Evolutionary conservation across 2,797 vertebrate genomes (phyloP), one percentile per base, ranked within the genome.

Genomic region (Limnodromus scolopaceus): DNA sequence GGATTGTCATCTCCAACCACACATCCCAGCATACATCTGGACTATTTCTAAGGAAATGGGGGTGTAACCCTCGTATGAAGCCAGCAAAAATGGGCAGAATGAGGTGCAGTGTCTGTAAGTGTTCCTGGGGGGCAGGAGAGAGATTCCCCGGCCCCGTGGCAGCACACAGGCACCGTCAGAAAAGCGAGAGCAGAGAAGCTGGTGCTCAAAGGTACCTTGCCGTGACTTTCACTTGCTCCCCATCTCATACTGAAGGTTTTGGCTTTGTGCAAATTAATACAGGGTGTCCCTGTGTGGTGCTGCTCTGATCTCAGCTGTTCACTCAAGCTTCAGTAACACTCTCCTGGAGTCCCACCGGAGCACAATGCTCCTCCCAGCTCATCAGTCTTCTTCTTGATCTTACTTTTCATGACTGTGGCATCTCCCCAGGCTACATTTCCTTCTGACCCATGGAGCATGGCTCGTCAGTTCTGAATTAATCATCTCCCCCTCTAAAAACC

Each of bases 71-170:
- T 86, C 2, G 1, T 17, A 71, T 28, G 46, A 54, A 64, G 70
- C 8, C 57, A 68, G 51, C 3, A 55, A 58, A 82, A 95, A 61
- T 2, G 53, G 72, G 63, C 55, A 81, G 87, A 84, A 75, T 27
- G 22, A 43, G 72, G 19, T 12, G 22, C 69, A 68, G 34, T 1
- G 15, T 13, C 85, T 69, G 36, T 30, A 51, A 53, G 32, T 4
- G 20, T 2, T 85, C 51, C 54, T 12, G 43, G 28, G 76, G 58
- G 65, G 65, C 14, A 12, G 24, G 18, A 61, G 23, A 66, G 53
- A 0, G 0, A 28, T 7, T 28, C 32, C 51, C 51, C 19, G n/a
- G 36, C 8, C 27, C 48, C 3, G 0, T 0, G 28, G 68, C 48
- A 75, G 87, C 76, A 39, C 36, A 13, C 14, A 30, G 34, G 23